Conservation (phyloP, 2,797 vertebrate species). For the Cossypha dichroa region DNA sequence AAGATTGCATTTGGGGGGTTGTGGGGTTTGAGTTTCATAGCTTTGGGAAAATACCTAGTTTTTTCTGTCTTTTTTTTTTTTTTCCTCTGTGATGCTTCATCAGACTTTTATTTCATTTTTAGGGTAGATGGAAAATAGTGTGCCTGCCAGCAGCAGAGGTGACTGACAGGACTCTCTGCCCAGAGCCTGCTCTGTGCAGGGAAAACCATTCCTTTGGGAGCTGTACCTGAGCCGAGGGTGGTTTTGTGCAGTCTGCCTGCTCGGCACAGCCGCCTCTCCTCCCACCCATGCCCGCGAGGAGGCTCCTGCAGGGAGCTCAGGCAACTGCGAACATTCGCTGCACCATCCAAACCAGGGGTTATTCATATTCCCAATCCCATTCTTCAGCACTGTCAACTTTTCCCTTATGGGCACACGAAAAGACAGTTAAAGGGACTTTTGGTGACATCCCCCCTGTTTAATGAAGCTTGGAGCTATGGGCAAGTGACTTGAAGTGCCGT, state of each 20-base stretch:
- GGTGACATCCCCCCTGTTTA: slow-evolving; percentile 81
- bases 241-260: not conserved
- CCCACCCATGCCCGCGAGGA: not conserved
- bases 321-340: not conserved
- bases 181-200: not conserved
- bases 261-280: not conserved
- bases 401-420: not conserved
- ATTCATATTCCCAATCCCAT: slow-evolving; percentile 56
- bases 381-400: slow-evolving; percentile 57
- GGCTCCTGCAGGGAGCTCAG: not conserved
- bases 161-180: not conserved
- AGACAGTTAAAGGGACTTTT: slow-evolving; percentile 76
- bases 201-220: slow-evolving; percentile 6
- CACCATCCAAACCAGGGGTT: not conserved
- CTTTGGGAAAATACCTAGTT: not conserved
- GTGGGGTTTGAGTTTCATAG: not conserved
- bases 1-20: not conserved
- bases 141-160: not conserved
- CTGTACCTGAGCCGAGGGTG: not conserved
- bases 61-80: not conserved
- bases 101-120: not conserved
- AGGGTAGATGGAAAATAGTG: not conserved
- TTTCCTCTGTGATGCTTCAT: not conserved
- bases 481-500: slow-evolving; percentile 80
- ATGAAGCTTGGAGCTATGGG: slow-evolving; percentile 82